A percentile compares a stretch with the other conserved stretches of the same genome.
phyloP scores from a whole-genome alignment of 1,140 invertebrate genomes.

The Mya arenaria region DNA sequence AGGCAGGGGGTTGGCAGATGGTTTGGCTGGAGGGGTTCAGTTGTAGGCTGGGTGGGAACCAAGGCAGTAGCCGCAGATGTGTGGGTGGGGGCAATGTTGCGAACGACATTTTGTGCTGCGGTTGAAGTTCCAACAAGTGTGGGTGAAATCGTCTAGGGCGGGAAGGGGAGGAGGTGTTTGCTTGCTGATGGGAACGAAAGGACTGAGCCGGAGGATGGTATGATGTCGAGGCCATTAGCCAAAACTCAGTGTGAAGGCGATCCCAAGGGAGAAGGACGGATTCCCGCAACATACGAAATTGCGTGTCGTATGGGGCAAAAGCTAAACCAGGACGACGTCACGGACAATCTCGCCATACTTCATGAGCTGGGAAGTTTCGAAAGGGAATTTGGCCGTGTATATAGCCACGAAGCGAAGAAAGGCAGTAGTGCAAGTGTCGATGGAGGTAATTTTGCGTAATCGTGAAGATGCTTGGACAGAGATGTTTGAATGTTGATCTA shows the following conservation, averaged over 20 bases:
- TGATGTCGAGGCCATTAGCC: constrained; percentile 4
- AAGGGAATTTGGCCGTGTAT: constrained; percentile 7
- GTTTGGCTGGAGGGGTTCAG: too few relatives aligned
- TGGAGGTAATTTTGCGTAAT: neutral
- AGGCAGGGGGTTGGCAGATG: too few relatives aligned
- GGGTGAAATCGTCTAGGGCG: too few relatives aligned
- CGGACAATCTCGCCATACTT: constrained; percentile 23
- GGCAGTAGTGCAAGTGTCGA: neutral
- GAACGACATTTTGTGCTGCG: neutral
- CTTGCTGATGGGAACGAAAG: too few relatives aligned
- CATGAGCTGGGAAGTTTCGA: constrained; percentile 3
- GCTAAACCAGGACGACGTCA: constrained; percentile 12
- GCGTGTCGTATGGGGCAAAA: constrained; percentile 6
- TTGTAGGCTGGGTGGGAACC: neutral
- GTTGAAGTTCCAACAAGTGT: constrained; percentile 30
- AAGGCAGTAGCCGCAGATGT: constrained; percentile 32
- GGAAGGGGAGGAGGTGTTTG: too few relatives aligned
- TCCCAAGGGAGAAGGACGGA: constrained; percentile 1
- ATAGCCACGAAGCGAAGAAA: constrained; percentile 4
- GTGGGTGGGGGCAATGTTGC: constrained; percentile 1
- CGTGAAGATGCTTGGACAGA: neutral
- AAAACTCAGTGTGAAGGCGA: constrained; percentile 13
- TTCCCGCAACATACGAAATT: constrained; percentile 6
- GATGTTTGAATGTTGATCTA: constrained; percentile 1
- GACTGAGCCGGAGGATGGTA: too few relatives aligned